Base-by-base conservation (phyloP, 2,113 vertebrate genomes). In the Clarias macrocephalus region DNA sequence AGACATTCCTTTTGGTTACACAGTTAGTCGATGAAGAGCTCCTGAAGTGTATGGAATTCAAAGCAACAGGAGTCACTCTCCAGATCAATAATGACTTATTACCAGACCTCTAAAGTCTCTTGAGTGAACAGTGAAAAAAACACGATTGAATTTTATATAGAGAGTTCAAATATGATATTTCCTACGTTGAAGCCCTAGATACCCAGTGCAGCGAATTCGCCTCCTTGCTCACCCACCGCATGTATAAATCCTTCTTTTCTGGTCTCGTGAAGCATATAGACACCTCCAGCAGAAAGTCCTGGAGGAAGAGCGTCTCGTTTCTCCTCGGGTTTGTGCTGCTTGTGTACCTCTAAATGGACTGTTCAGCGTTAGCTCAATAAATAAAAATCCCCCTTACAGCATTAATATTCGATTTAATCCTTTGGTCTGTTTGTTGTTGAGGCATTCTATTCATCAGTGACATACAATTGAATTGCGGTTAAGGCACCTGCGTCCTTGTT, bases 401-500 rank as follows among this genome's bases (percentile, higher is more conserved):
- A 76, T 54, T 82, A 77, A 42, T 83, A 77, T 83, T 83, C 23
- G 9, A 42, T 87, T 83, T 87, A 83, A 83, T 87, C 81, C 30
- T 30, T 87, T 76, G 83, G 77, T 83, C 54, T 83, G 56, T 1
- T 42, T 82, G 76, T 84, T 86, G 54, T 85, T 77, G 68, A 52
- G 52, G 82, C 59, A 86, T 77, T 82, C 70, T 80, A 81, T 80
- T 90, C 85, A 88, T 88, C 83, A 85, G 73, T 85, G 80, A 75
- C 72, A 70, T 70, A 63, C 66, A 88, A 90, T 87, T 87, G 85
- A 90, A 87, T 87, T 80, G 81, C 65, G 30, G 66, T 85, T 57
- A 88, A 86, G 85, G 87, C 87, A 88, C 82, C 89, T 87, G 87
- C 23, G 77, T 82, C 85, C 87, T 87, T 76, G 87, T 90, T 87